Base-by-base conservation (phyloP, 2,113 vertebrate genomes). In the Climacteris rufus region DNA sequence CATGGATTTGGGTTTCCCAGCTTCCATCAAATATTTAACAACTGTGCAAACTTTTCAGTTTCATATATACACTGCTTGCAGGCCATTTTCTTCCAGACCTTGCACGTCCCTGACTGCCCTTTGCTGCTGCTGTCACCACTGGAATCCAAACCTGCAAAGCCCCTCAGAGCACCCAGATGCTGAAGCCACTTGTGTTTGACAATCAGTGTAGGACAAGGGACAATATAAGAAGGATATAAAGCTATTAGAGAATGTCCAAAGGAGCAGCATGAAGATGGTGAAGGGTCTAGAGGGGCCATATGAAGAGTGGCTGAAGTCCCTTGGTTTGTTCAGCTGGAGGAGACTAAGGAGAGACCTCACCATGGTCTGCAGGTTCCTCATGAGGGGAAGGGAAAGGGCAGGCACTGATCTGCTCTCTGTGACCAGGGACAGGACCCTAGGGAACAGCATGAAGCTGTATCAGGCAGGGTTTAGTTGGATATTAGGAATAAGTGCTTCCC, bases 131-230 rank as follows among this genome's bases (percentile, higher is more conserved):
- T 20, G 44, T 72, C 65, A 24, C 31, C 31, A 9, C 71, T 37
- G 52, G 16, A 22, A 15, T 30, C 2, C 0, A 39, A 30, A 22
- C 30, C 35, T 22, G 15, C 49, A 39, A 44, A 70, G 52, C 56
- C 27, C 37, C 44, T 85, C 0, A 0, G 30, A 75, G 35, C 5
- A 37, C 19, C 6, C 84, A 60, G 61, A 14, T n/a, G 77, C 28
- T 82, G 82, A 86, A 69, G 31, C 37, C 49, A 61, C 6, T 42
- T 4, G 47, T 14, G 33, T 82, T 47, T 82, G 90, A 50, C 45
- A 40, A 13, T 10, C 42, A 10, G 1, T 24, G 3, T 1, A 52
- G 49, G 35, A 56, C n/a, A 72, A 49, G 2, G 1, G n/a, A 27
- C 40, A 40, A 35, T 15, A 10, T 9, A 69, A 44, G 17, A 45